Evolutionary conservation across 2,797 vertebrate species (phyloP).

Genomic region (Rhabdophis nuchalis): DNA sequence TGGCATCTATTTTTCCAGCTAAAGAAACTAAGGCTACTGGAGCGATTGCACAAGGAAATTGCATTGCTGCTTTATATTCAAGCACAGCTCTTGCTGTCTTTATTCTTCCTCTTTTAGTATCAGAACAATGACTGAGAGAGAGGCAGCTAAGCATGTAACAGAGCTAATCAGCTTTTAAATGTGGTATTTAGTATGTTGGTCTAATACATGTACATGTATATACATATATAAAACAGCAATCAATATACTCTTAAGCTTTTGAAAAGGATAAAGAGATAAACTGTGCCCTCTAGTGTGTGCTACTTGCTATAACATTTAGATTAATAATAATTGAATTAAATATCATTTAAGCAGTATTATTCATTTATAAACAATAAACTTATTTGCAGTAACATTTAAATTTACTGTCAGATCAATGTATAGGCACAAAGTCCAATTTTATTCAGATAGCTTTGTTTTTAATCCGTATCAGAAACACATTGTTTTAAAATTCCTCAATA

Average conservation of each 20-base stretch:
- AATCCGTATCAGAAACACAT: neutral
- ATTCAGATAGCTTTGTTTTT: neutral
- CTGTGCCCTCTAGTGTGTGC: constrained; percentile 50
- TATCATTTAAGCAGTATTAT: neutral
- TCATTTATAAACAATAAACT: neutral
- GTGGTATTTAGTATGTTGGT: neutral
- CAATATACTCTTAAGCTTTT: neutral
- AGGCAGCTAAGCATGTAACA: neutral
- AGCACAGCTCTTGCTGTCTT: neutral
- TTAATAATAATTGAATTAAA: neutral
- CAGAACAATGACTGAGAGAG: neutral
- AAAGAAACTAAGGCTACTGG: neutral
- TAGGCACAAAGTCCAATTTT: neutral
- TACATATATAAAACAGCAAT: neutral
- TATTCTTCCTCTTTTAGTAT: neutral
- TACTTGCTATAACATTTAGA: neutral
- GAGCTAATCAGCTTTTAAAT: neutral
- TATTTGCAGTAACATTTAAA: neutral
- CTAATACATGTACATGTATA: neutral
- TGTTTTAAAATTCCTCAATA: neutral
- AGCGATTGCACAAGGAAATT: neutral
- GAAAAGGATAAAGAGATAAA: neutral
- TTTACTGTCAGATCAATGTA: neutral
- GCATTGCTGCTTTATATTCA: neutral
- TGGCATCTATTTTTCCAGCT: neutral